Percentiles rank a stretch among this genome's conserved stretches.
Conservation (phyloP, 2,113 vertebrate species). For the Genyomyrus donnyi region DNA sequence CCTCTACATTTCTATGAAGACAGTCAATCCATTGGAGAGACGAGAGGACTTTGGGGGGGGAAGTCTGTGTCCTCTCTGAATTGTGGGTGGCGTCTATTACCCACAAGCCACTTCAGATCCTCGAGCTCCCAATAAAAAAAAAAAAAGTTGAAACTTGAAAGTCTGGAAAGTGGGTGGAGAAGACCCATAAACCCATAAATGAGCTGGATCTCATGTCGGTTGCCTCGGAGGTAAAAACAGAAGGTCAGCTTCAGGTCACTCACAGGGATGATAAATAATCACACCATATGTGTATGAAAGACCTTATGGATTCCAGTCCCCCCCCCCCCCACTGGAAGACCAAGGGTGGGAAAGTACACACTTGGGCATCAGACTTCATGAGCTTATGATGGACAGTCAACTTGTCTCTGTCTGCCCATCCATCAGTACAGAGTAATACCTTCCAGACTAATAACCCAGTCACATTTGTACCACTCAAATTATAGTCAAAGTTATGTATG, state of each 20-base stretch:
- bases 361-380: background rate
- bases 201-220: slow-evolving; percentile 32
- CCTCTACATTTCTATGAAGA: slow-evolving; percentile 24
- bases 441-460: background rate
- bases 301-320: background rate
- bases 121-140: slow-evolving; percentile 37
- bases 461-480: background rate
- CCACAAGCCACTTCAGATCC: slow-evolving; percentile 28
- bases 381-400: background rate
- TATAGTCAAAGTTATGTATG: background rate
- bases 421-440: background rate
- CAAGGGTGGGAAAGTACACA: background rate
- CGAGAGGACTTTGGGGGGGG: background rate
- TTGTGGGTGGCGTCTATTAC: slow-evolving; percentile 18
- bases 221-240: slow-evolving; percentile 27
- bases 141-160: slow-evolving; percentile 20
- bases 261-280: background rate
- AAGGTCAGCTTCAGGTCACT: slow-evolving; percentile 38
- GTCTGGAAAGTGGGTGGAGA: background rate
- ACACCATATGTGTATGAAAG: background rate
- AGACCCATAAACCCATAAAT: slow-evolving; percentile 27
- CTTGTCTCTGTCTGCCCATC: background rate
- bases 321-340: background rate
- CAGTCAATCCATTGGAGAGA: background rate
- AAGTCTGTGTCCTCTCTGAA: slow-evolving; percentile 15